Base-by-base conservation (phyloP, 1,140 invertebrate genomes). In the Hetaerina americana region DNA sequence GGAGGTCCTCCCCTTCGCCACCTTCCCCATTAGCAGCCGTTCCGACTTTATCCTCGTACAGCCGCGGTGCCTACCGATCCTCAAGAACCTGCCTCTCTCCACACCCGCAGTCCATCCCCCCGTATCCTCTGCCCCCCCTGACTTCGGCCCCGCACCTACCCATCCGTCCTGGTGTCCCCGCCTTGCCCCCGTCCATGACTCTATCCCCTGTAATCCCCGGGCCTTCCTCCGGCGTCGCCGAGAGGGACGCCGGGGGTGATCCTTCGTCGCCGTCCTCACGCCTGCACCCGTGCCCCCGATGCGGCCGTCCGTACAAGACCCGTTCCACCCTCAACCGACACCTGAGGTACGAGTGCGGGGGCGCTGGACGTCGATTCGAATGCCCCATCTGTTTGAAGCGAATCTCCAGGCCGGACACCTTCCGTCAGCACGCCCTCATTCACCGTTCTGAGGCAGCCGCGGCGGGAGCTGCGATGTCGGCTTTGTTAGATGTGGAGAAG, bases 301-400 rank as follows among this genome's bases (percentile, higher is more conserved):
- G 84, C 68, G 82, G 81, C 24, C 81, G 81, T 28, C 79, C 76
- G 1, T 85, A 85, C 75, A 81, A 79, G 27, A 79, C 80, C 28
- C 77, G 79, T 25, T 82, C 83, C 28, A 84, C 81, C 68, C 76
- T 81, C n/a, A 78, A 77, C 31, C 76, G 80, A n/a, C 82, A 83
- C 73, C 72, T 80, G 71, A 76, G 79, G 27, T 81, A 77, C 69
- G 81, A 82, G 71, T 82, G 81, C 69, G 80, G 81, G 27, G 77
- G 77, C 40, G 77, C 78, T n/a, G 40, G 40, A 29, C 81, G 81
- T 3, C 78, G 79, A 71, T 83, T 84, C 72, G 74, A 75, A 12
- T 84, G 83, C 74, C 77, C 80, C 40, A 57, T 57, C 26, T 69
- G 68, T 27, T n/a, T 27, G 68, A 69, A 69, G 28, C 26, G 26